Evolutionary conservation across 2,888 invertebrate genomes (phyloP).

Genomic region (Papilio demoleus): DNA sequence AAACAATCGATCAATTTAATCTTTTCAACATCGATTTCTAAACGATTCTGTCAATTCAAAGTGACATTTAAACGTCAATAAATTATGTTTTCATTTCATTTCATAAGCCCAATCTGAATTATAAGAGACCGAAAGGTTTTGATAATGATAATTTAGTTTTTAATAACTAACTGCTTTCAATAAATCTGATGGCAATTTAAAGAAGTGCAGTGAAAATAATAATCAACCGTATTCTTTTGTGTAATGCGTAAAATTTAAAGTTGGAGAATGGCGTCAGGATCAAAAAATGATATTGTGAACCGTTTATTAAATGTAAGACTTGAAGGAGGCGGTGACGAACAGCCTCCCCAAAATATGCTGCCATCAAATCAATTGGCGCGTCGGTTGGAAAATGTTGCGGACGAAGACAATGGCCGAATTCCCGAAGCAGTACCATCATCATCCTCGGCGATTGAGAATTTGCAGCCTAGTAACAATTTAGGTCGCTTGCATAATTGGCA

Average conservation of each 20-base stretch:
- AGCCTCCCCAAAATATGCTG: conserved; percentile 80
- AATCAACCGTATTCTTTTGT: conserved; percentile 42
- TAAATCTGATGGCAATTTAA: conserved; percentile 1
- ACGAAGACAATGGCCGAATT: conserved; percentile 65
- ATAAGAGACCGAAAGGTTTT: not conserved
- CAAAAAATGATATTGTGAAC: conserved; percentile 74
- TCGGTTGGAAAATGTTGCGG: conserved; percentile 59
- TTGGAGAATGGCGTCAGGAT: conserved; percentile 71
- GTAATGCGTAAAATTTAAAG: conserved; percentile 58
- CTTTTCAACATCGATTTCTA: conserved; percentile 3
- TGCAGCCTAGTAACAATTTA: conserved; percentile 71
- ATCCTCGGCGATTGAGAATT: conserved; percentile 64
- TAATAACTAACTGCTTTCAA: not conserved
- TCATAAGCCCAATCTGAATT: conserved; percentile 8
- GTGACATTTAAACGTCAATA: conserved; percentile 27
- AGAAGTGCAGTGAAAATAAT: not conserved
- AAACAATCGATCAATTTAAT: not conserved
- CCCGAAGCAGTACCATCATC: conserved; percentile 64
- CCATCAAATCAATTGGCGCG: conserved; percentile 76
- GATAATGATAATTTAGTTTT: not conserved
- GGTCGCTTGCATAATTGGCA: conserved; percentile 86
- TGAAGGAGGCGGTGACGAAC: conserved; percentile 67
- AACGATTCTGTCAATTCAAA: conserved; percentile 26
- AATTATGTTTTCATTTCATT: conserved; percentile 17
- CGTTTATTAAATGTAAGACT: conserved; percentile 69